Base-by-base conservation (phyloP, 2,888 invertebrate genomes). In the Eupithecia centaureata region DNA sequence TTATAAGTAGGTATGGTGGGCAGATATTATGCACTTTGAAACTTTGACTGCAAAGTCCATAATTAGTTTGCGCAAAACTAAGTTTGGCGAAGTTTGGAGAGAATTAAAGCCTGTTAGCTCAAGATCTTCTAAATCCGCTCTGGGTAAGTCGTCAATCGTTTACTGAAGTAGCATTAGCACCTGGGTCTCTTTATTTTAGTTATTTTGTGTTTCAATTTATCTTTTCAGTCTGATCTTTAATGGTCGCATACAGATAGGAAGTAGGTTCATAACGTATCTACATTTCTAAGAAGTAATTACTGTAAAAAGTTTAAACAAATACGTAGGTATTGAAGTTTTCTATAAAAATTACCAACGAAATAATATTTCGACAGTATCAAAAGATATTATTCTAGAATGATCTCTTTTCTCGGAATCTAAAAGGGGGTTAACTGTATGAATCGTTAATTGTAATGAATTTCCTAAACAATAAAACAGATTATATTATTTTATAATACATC, bases 21-120 rank as follows among this genome's bases (percentile, higher is more conserved):
- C 65, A 65, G 61, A 64, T 68, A 65, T 68, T 65, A 69, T 69
- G 65, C 69, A 69, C 54, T 68, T 69, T 65, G 69, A 63, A 69
- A 69, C 65, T 60, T 32, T 63, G 59, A 60, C 33, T 54, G 54
- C 65, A 69, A 68, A 68, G 68, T 68, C 51, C 58, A 58, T 59
- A 68, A 65, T 68, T 65, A 65, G 65, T 65, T 68, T 54, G 59
- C 65, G 28, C 33, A 38, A 65, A 68, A 65, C 68, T 62, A 42
- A 65, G 58, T 57, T 57, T 30, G 32, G 32, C 10, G 32, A 57
- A 57, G 57, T 57, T 57, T 13, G 57, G 22, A 57, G 28, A 32
- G 30, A 57, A 33, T 57, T 57, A 33, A 57, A 57, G 57, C 57
- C 57, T 57, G 57, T 57, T 18, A 57, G 57, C 57, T 54, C 28